Percentiles rank a stretch among this genome's conserved stretches.
Conservation (phyloP, 2,113 vertebrate genomes). For the Serilophus lunatus region DNA sequence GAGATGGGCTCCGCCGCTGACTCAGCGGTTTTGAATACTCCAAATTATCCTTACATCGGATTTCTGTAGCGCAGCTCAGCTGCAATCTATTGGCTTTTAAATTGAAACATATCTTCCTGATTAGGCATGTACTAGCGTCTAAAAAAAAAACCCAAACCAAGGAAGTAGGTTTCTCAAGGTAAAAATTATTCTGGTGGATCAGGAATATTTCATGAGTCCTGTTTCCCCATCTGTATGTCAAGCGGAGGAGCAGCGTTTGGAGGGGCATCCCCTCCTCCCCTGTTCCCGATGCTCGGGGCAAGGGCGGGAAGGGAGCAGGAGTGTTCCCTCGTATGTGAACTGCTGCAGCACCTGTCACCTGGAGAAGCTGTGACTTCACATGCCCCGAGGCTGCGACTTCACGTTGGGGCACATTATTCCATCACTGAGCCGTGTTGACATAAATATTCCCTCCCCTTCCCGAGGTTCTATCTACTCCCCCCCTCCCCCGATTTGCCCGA, state of each 20-base stretch:
- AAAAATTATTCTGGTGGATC: background rate
- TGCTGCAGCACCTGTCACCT: slow-evolving; percentile 61
- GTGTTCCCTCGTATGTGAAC: background rate
- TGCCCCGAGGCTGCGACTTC: background rate
- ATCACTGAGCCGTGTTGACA: background rate
- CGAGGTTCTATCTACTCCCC: background rate
- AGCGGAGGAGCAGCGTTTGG: background rate
- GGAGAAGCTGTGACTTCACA: background rate
- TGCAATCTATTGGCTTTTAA: slow-evolving; percentile 41
- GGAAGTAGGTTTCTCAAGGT: background rate
- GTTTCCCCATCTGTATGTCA: background rate
- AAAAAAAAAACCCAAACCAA: background rate
- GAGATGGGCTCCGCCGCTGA: slow-evolving; percentile 45
- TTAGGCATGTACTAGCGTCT: background rate
- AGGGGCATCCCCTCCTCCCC: background rate
- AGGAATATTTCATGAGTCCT: background rate
- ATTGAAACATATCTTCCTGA: slow-evolving; percentile 23
- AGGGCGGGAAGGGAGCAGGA: background rate
- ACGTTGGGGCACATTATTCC: background rate
- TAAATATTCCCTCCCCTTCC: background rate
- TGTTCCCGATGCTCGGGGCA: background rate
- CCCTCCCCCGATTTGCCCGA: background rate
- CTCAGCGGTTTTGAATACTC: slow-evolving; percentile 54
- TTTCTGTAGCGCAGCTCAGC: background rate
- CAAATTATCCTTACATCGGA: slow-evolving; percentile 8